These are phyloP conservation scores for Sepioteuthis lessoniana DNA, from an alignment of 2,888 invertebrate genomes.

Conservation along the genomic window DNA sequence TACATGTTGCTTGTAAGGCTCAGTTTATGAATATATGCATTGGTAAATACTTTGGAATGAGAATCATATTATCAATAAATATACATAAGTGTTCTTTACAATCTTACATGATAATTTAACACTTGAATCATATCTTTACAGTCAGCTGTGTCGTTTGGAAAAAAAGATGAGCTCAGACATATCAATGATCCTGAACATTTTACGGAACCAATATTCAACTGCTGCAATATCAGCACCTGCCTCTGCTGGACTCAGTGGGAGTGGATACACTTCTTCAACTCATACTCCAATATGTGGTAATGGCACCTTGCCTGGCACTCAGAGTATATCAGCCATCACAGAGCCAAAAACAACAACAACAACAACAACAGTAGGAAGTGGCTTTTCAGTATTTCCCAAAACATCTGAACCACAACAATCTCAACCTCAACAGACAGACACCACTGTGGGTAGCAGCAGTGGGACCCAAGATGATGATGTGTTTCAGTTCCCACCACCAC, in stretches of 20 bases:
- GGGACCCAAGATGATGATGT: conserved; percentile 41
- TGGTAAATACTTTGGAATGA: no score
- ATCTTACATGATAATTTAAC: neutral
- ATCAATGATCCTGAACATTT: conserved; percentile 70
- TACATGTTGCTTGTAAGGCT: no score
- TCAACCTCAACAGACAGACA: neutral
- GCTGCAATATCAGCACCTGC: conserved; percentile 46
- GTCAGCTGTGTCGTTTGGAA: conserved; percentile 72
- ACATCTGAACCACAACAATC: conserved; percentile 24
- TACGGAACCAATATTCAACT: conserved; percentile 60
- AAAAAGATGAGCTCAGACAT: conserved; percentile 73
- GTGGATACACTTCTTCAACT: neutral
- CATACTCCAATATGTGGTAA: neutral
- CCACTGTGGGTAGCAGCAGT: neutral
- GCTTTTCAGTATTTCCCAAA: conserved; percentile 33
- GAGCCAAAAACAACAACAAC: conserved; percentile 36
- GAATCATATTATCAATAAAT: no score
- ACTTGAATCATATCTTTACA: conserved; percentile 52
- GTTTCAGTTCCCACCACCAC: conserved; percentile 43
- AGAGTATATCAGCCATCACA: conserved; percentile 34
- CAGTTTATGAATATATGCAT: no score
- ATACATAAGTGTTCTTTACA: neutral
- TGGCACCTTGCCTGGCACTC: neutral
- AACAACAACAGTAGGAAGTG: conserved; percentile 36
- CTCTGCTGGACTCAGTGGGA: conserved; percentile 36